A percentile compares a stretch with the other conserved stretches of the same genome.
phyloP scores from a whole-genome alignment of 2,888 invertebrate species.

The Linnaemya vulpina region DNA sequence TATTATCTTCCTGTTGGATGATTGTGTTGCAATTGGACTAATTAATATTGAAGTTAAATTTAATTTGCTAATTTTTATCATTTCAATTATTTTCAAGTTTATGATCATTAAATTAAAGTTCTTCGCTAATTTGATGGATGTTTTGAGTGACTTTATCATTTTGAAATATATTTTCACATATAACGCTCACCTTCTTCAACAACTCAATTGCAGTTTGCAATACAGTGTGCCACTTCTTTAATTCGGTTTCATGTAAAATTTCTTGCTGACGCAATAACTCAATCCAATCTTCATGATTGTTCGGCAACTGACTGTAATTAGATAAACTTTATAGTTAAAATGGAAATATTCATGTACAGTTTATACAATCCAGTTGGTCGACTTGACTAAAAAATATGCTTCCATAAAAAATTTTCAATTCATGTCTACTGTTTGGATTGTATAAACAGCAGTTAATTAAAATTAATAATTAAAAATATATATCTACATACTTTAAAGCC shows the following conservation, averaged over 20 bases:
- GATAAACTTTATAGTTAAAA: background rate
- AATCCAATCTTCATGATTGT: conserved; percentile 92
- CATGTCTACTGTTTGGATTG: no score
- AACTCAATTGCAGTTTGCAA: conserved; percentile 88
- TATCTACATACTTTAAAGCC: conserved; percentile 78
- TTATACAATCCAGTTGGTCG: no score
- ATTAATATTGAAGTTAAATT: background rate
- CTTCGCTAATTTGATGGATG: conserved; percentile 77
- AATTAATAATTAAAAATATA: background rate
- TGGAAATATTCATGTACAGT: background rate
- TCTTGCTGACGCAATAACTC: conserved; percentile 91
- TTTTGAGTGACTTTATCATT: conserved; percentile 79
- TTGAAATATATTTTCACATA: conserved; percentile 81
- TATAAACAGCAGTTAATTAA: no score
- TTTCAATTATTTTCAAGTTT: background rate
- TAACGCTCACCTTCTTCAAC: conserved; percentile 87
- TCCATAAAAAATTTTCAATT: no score
- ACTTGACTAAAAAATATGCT: no score
- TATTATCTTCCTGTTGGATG: background rate
- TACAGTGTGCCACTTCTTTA: conserved; percentile 91
- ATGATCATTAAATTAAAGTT: conserved; percentile 67
- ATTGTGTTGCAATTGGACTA: conserved; percentile 23
- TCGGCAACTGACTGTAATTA: conserved; percentile 86
- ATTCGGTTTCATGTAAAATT: conserved; percentile 90
- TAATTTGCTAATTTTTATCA: background rate